A percentile compares a stretch with the other conserved stretches of the same genome.
These are phyloP conservation scores for Ormyrus rosae DNA, from an alignment of 2,888 invertebrate genomes.

Conservation along the genomic window DNA sequence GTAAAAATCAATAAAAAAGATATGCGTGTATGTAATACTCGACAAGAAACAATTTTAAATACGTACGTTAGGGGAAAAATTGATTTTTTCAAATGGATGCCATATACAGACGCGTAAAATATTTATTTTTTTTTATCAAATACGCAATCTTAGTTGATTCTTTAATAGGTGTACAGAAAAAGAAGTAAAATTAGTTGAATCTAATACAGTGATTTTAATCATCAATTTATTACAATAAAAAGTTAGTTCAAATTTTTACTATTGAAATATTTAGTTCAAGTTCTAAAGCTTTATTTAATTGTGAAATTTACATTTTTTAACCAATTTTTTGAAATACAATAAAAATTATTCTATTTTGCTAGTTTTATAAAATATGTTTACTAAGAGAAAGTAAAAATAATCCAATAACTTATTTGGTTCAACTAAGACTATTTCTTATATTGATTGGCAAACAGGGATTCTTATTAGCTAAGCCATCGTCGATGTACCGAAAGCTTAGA, in stretches of 20 bases:
- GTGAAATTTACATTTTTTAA: no score
- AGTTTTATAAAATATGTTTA: not conserved
- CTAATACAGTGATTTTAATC: not conserved
- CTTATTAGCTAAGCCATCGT: not conserved
- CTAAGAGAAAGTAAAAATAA: not conserved
- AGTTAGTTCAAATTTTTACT: no score
- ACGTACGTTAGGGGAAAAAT: no score
- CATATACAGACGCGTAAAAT: no score
- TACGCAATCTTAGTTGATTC: no score
- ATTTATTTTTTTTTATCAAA: no score
- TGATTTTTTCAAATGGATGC: no score
- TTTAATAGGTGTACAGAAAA: no score
- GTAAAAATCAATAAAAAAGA: not conserved
- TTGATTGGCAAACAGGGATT: not conserved
- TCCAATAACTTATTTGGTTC: not conserved
- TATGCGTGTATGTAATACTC: not conserved
- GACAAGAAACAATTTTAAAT: not conserved
- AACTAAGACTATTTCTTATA: not conserved
- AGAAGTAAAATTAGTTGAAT: slow-evolving; percentile 21
- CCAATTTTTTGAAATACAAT: no score
- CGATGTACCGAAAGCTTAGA: not conserved
- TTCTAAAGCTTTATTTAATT: no score
- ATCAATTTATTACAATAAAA: not conserved
- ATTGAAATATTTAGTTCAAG: no score
- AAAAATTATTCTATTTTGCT: no score